Base-by-base conservation (phyloP, 1,140 invertebrate species). In the Drosophila truncata region DNA sequence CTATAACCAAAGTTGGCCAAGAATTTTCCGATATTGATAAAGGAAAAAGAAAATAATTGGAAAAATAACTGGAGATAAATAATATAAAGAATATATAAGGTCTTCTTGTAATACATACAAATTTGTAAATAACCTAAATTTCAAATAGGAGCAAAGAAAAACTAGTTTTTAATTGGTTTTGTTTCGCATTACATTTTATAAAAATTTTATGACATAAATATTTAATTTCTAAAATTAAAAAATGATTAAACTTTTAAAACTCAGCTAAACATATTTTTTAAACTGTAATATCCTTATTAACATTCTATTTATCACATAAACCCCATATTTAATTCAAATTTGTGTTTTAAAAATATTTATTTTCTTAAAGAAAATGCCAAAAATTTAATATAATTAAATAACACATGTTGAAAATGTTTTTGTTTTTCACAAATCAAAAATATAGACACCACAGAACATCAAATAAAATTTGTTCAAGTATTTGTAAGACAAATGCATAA, bases 11-110 rank as follows among this genome's bases (percentile, higher is more conserved):
- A 50, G 46, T 52, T 66, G 46, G 62, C 16, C 4, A 52, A 20
- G 37, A 33, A 44, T 54, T 70, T 54, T 66, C 61, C 46, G 44
- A 64, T 67, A 33, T 47, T 49, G 44, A 64, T 64, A 50, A n/a
- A n/a, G n/a, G 20, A 9, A 44, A 23, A 29, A 20, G 2, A 35
- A 70, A 42, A 66, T 42, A 54, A 66, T 66, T 66, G 37, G 47
- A 3, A 31, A 64, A 31, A 64, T 18, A 61, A 16, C 20, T 33
- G n/a, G n/a, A n/a, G n/a, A n/a, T n/a, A n/a, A n/a, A n/a, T n/a
- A n/a, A n/a, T n/a, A n/a, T n/a, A n/a, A n/a, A n/a, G n/a, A n/a
- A n/a, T n/a, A n/a, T n/a, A n/a, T n/a, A n/a, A n/a, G n/a, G n/a
- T n/a, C n/a, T n/a, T n/a, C n/a, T n/a, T n/a, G n/a, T n/a, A n/a